Evolutionary conservation across 2,797 vertebrate species (phyloP), one percentile per base, ranked within the genome.

Genomic region (Fistularia tabacaria): DNA sequence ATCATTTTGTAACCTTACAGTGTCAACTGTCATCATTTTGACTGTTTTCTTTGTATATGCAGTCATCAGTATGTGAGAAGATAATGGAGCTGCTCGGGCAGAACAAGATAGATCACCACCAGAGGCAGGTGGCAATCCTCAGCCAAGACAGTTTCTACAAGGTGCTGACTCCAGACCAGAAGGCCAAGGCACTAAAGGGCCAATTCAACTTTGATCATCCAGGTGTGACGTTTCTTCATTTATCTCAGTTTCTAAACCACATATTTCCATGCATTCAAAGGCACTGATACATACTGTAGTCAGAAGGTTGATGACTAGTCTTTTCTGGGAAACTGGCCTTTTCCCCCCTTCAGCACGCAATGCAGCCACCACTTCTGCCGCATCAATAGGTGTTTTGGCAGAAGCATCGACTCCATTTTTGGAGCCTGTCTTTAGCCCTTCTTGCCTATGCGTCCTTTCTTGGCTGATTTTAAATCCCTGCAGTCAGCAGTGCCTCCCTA

Each of bases 191-290:
- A 0, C 74, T 89, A 11, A 98, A 95, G 86, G 97, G 97, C 75
- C 96, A 99, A 66, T 99, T 93, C 90, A 99, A 99, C 88, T 99
- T 99, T 59, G 97, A 99, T 84, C 96, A 99, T 86, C 97, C 97
- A 87, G 96, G 97, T 99, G 82, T 46, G 42, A 44, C 7, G 11
- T 9, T 48, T 7, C 4, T 36, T 10, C 10, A 45, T n/a, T 3
- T 25, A 7, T 43, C 10, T 40, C 8, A 40, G 10, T 25, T 3
- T 8, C 7, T 40, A 10, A 40, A 40, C 39, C 39, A 40, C 3
- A 10, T 7, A 2, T 40, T 8, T 40, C 8, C 39, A 40, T 8
- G 10, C 8, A 40, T 40, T 40, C 1, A 37, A 10, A 12, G 25
- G 25, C 25, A 25, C 25, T 5, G 25, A 25, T 25, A 25, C 2